A percentile compares a stretch with the other conserved stretches of the same genome.
Evolutionary conservation across 2,797 vertebrate species (phyloP).

Genomic region (Hippopotamyrus pictus): DNA sequence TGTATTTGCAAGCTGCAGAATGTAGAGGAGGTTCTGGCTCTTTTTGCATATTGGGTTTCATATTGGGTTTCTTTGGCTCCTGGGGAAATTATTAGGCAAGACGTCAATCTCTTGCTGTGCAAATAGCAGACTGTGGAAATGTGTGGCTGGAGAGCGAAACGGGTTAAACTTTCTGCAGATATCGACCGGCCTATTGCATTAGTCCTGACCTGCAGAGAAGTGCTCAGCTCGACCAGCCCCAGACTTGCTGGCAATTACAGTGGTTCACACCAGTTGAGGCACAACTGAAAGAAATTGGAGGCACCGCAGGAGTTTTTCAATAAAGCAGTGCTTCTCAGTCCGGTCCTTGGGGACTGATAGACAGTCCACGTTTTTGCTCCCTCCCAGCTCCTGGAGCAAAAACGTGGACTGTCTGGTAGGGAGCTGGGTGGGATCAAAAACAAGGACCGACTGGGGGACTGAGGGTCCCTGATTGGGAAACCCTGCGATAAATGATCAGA

Average conservation of each 20-base stretch:
- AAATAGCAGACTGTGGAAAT: neutral
- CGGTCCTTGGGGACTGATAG: neutral
- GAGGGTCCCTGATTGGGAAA: neutral
- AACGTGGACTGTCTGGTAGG: neutral
- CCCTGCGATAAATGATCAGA: neutral
- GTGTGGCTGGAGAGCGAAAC: neutral
- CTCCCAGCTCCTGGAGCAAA: neutral
- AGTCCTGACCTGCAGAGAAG: neutral
- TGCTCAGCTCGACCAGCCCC: neutral
- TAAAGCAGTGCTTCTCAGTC: neutral
- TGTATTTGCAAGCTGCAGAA: neutral
- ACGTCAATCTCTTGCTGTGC: neutral
- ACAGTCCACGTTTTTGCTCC: neutral
- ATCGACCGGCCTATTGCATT: neutral
- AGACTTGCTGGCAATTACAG: neutral
- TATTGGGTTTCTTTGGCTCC: neutral
- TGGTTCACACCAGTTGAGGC: slow-evolving; percentile 1
- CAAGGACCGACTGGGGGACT: neutral
- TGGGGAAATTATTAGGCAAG: neutral
- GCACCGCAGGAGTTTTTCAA: neutral
- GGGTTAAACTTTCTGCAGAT: neutral
- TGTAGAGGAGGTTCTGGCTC: neutral
- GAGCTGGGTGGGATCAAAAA: neutral
- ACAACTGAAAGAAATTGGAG: neutral
- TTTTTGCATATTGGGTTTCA: neutral